phyloP scores from a whole-genome alignment of 2,888 invertebrate species.

The Malachius bipustulatus region DNA sequence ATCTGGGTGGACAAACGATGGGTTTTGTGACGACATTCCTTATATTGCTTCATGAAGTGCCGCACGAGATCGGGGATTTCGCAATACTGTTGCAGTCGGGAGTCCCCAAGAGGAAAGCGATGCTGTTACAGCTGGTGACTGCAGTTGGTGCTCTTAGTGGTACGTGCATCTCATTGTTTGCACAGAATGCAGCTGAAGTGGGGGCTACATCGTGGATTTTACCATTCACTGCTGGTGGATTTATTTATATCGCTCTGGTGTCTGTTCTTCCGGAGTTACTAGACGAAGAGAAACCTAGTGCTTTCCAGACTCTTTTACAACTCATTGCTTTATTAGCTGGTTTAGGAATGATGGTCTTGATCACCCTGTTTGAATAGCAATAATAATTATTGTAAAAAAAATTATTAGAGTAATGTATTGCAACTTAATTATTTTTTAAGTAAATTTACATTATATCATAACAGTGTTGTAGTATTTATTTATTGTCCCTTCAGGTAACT shows the following conservation, averaged over 20 bases:
- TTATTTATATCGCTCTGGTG: conserved; percentile 98
- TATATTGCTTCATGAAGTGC: conserved; percentile 95
- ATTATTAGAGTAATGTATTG: no score
- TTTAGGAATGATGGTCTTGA: conserved; percentile 87
- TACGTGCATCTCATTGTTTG: conserved; percentile 73
- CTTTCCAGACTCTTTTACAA: conserved; percentile 84
- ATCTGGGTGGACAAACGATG: conserved; percentile 77
- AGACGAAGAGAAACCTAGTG: conserved; percentile 63
- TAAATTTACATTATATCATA: no score
- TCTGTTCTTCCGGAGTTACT: conserved; percentile 96
- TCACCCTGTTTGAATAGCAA: conserved; percentile 34
- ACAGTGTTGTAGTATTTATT: neutral
- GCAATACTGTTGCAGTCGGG: conserved; percentile 97
- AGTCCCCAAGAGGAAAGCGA: conserved; percentile 85
- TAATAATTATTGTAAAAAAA: conserved; percentile 38
- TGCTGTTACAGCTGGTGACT: conserved; percentile 85
- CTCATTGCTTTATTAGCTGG: conserved; percentile 78
- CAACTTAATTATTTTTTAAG: no score
- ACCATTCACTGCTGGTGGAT: conserved; percentile 98
- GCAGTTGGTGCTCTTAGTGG: conserved; percentile 92
- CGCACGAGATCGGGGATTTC: conserved; percentile 99
- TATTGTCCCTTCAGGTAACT: neutral
- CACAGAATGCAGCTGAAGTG: conserved; percentile 60
- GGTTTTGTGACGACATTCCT: conserved; percentile 89
- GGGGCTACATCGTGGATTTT: conserved; percentile 78